These are phyloP conservation scores for Fragum fragum DNA, from an alignment of 2,888 invertebrate genomes.

Conservation along the genomic window DNA sequence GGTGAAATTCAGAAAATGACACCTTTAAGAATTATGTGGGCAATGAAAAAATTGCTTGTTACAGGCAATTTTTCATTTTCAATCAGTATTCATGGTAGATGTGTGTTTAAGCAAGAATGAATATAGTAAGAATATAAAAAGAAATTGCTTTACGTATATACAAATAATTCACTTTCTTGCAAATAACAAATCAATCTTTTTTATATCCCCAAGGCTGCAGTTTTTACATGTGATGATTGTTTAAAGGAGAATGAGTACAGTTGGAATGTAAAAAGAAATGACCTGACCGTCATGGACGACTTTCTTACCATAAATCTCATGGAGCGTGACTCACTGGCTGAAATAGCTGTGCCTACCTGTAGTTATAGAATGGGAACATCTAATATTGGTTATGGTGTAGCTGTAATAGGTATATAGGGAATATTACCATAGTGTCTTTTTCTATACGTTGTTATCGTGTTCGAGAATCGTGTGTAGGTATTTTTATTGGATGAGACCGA, in stretches of 20 bases:
- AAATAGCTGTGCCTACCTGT: constrained; percentile 97
- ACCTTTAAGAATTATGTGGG: too few relatives aligned
- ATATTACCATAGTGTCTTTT: background rate
- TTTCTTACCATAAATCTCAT: constrained; percentile 73
- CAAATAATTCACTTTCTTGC: background rate
- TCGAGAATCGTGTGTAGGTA: too few relatives aligned
- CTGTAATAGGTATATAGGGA: constrained; percentile 90
- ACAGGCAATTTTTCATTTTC: too few relatives aligned
- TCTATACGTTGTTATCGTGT: too few relatives aligned
- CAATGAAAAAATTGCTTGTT: too few relatives aligned
- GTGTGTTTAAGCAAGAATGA: too few relatives aligned
- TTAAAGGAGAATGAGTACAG: constrained; percentile 76
- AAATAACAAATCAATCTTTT: background rate
- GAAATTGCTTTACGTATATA: too few relatives aligned
- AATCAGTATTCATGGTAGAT: too few relatives aligned
- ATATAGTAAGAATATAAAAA: too few relatives aligned
- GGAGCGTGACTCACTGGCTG: constrained; percentile 88
- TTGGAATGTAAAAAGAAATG: constrained; percentile 75
- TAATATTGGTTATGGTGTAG: constrained; percentile 95
- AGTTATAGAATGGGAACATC: constrained; percentile 98
- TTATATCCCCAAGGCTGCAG: constrained; percentile 69
- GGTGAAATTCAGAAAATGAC: too few relatives aligned
- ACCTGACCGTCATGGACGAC: constrained; percentile 63
- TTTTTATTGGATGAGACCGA: too few relatives aligned
- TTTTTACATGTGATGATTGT: constrained; percentile 78